Evolutionary conservation across 2,797 vertebrate genomes (phyloP), one percentile per base, ranked within the genome.

Genomic region (Jordanella pulchra): DNA sequence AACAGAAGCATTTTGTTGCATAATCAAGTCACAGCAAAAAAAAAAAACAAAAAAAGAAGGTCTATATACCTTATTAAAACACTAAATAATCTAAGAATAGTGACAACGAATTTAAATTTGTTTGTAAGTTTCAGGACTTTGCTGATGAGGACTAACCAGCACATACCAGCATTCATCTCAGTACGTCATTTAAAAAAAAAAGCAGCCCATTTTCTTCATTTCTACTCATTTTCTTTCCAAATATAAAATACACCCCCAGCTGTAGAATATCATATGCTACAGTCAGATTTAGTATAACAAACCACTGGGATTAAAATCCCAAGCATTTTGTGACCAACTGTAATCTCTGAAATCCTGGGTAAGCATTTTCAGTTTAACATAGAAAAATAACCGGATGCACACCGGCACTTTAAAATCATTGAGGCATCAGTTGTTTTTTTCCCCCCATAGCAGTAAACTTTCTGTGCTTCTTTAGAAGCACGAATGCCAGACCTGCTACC

Each of bases 401-500:
- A 69, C 71, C 48, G 60, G 80, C 71, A 85, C 81, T 83, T 75
- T 65, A 81, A 77, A 74, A 83, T 76, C 82, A 72, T 68, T 51
- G 77, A 77, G 77, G 82, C 14, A n/a, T 76, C 68, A 51, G 42
- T 71, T 71, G 69, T 17, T 48, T 48, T 48, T 56, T 56, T 56
- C 56, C 73, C 79, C 56, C 73, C 79, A 66, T 64, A 6, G 68
- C 73, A 58, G 77, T 73, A 82, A 78, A 76, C 67, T 68, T 60
- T 58, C 72, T 66, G 73, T 75, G 73, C 12, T 7, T 85, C 83
- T 78, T 81, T 81, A 77, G 73, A 86, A 82, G 78, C 72, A 3
- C 55, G 71, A 75, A 12, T 58, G 79, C 76, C 86, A 89, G 86
- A 84, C 85, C 77, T 80, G 80, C 70, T 44, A 23, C 55, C 54